Conservation (phyloP, 2,113 vertebrate species). For the Tor tambroides region DNA sequence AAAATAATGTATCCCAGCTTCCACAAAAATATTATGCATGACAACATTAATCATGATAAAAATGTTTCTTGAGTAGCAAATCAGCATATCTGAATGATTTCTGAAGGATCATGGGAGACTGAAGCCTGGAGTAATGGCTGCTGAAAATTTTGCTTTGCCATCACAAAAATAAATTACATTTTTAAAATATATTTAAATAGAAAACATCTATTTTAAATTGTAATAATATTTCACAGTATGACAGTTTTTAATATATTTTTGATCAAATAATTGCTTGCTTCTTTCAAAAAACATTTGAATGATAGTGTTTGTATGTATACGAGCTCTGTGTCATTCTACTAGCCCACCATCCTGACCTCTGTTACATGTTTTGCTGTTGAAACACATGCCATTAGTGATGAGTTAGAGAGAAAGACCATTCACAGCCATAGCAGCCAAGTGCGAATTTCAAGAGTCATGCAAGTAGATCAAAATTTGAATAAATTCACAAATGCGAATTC, state of each 20-base stretch:
- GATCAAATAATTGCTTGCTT: background rate
- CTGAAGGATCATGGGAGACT: background rate
- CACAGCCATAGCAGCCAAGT: background rate
- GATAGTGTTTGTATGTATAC: background rate
- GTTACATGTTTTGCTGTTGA: constrained; percentile 18
- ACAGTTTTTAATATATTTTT: background rate
- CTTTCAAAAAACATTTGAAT: background rate
- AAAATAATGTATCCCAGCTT: too few species aligned
- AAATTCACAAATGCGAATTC: background rate
- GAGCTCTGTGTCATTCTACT: constrained; percentile 20
- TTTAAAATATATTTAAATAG: background rate
- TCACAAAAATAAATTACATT: background rate
- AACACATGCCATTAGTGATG: constrained; percentile 69
- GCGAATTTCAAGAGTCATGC: constrained; percentile 49
- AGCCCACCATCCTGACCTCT: constrained; percentile 36
- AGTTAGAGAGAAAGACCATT: constrained; percentile 16
- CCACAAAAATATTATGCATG: background rate
- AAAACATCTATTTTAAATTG: background rate
- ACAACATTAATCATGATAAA: background rate
- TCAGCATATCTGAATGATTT: background rate
- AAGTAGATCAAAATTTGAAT: constrained; percentile 68
- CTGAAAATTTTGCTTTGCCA: background rate
- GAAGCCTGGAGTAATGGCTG: background rate
- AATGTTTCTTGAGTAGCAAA: background rate
- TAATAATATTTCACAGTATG: background rate